These are phyloP conservation scores for Amniataba percoides DNA, from an alignment of 2,797 vertebrate genomes.

Conservation along the genomic window DNA sequence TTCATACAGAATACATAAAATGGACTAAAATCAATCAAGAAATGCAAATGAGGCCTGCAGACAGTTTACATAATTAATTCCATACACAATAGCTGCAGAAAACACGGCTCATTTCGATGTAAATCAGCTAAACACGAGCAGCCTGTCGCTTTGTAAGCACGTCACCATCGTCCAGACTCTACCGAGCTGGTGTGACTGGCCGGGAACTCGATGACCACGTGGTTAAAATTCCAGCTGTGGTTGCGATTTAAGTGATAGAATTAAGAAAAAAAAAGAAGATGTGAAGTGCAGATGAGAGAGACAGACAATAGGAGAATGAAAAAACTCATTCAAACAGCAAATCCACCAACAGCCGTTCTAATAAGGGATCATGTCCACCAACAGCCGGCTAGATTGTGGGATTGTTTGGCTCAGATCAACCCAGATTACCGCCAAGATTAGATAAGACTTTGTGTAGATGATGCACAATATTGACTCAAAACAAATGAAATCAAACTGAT, in stretches of 20 bases:
- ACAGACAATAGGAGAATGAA: slow-evolving; percentile 2
- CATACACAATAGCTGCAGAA: slow-evolving; percentile 58
- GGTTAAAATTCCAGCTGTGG: slow-evolving; percentile 17
- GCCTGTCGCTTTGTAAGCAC: slow-evolving; percentile 24
- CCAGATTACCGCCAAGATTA: slow-evolving; percentile 50
- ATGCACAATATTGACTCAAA: slow-evolving; percentile 50
- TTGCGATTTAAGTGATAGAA: not conserved
- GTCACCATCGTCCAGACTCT: slow-evolving; percentile 36
- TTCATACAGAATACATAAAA: slow-evolving; percentile 45
- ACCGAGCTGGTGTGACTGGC: slow-evolving; percentile 5
- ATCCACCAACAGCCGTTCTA: slow-evolving; percentile 46
- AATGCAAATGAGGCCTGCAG: slow-evolving; percentile 72
- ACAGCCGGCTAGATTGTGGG: slow-evolving; percentile 34
- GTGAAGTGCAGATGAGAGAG: too few species aligned
- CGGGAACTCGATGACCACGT: not conserved
- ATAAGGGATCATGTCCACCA: slow-evolving; percentile 50
- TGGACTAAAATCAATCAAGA: slow-evolving; percentile 72
- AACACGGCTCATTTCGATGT: slow-evolving; percentile 66
- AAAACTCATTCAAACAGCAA: slow-evolving; percentile 35
- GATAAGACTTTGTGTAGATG: slow-evolving; percentile 43
- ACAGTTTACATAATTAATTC: slow-evolving; percentile 77
- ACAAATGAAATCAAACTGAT: slow-evolving; percentile 46
- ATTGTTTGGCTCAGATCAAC: slow-evolving; percentile 50
- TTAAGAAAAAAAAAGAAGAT: not conserved
- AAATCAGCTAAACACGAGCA: slow-evolving; percentile 58